Evolutionary conservation across 2,888 invertebrate genomes (phyloP).

Genomic region (Thecocarcelia acutangulata): DNA sequence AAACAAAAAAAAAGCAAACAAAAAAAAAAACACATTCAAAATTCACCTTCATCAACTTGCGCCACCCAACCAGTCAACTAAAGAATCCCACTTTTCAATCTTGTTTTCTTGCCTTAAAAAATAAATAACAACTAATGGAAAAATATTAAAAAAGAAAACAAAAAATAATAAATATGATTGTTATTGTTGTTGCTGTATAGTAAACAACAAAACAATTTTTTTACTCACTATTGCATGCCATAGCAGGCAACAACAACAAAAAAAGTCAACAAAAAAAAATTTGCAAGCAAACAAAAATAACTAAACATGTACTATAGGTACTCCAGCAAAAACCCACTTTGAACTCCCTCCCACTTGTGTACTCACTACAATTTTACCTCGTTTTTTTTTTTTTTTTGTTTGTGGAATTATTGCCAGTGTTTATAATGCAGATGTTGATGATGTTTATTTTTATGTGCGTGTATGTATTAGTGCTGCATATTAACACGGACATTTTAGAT

Average conservation of each 20-base stretch:
- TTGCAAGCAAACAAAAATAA: conserved; percentile 29
- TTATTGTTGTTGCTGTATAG: conserved; percentile 14
- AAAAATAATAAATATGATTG: not conserved
- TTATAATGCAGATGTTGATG: conserved; percentile 1
- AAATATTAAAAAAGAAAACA: conserved; percentile 48
- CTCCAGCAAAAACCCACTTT: conserved; percentile 7
- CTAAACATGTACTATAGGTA: conserved; percentile 6
- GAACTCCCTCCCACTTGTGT: not conserved
- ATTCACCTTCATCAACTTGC: conserved; percentile 33
- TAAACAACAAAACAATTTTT: conserved; percentile 50
- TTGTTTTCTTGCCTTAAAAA: conserved; percentile 56
- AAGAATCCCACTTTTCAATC: not conserved
- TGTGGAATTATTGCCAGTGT: conserved; percentile 1
- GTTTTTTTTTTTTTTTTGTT: not conserved
- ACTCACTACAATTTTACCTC: not conserved
- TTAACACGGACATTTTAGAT: conserved; percentile 54
- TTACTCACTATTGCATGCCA: conserved; percentile 33
- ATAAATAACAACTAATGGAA: conserved; percentile 64
- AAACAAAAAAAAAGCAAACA: not conserved
- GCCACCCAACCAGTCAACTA: not conserved
- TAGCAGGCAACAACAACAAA: conserved; percentile 24
- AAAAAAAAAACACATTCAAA: conserved; percentile 33
- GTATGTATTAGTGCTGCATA: conserved; percentile 28
- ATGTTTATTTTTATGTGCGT: conserved; percentile 8
- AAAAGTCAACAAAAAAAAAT: conserved; percentile 21